These are phyloP conservation scores for Bombyx mandarina DNA, from an alignment of 1,140 invertebrate genomes.

Conservation along the genomic window DNA sequence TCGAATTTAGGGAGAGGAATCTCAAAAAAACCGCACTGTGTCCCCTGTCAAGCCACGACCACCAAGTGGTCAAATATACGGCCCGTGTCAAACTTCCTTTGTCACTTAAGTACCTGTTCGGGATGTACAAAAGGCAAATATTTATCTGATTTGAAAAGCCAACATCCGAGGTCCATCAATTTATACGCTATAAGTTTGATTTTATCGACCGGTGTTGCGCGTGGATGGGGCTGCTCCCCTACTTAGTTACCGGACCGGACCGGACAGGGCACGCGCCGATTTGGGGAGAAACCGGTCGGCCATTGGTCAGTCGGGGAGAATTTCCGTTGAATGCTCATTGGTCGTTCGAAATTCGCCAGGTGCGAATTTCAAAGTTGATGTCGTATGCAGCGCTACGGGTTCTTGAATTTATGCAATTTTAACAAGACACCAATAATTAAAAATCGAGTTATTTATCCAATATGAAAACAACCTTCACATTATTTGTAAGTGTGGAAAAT, in stretches of 20 bases:
- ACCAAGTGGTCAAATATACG: constrained; percentile 53
- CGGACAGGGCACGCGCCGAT: constrained; percentile 24
- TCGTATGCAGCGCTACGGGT: background rate
- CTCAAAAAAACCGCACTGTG: constrained; percentile 25
- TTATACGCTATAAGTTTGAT: constrained; percentile 27
- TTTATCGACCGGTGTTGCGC: constrained; percentile 7
- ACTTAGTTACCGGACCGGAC: constrained; percentile 10
- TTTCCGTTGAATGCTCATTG: constrained; percentile 20
- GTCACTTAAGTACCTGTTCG: constrained; percentile 40
- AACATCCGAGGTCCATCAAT: constrained; percentile 59
- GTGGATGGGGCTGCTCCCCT: constrained; percentile 7
- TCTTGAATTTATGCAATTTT: too few relatives aligned
- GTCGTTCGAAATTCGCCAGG: constrained; percentile 32
- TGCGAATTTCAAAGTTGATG: constrained; percentile 23
- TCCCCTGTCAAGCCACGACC: constrained; percentile 44
- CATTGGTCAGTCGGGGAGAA: constrained; percentile 41
- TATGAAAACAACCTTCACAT: too few relatives aligned
- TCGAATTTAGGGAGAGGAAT: constrained; percentile 50
- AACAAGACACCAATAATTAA: too few relatives aligned
- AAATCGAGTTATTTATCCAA: too few relatives aligned
- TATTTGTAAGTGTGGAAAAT: too few relatives aligned
- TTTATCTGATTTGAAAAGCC: constrained; percentile 33
- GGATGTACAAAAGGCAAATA: constrained; percentile 33
- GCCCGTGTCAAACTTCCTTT: constrained; percentile 47
- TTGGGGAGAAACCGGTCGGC: constrained; percentile 34